A percentile compares a stretch with the other conserved stretches of the same genome.
Evolutionary conservation across 2,113 vertebrate species (phyloP).

Genomic region (Ascaphus truei): DNA sequence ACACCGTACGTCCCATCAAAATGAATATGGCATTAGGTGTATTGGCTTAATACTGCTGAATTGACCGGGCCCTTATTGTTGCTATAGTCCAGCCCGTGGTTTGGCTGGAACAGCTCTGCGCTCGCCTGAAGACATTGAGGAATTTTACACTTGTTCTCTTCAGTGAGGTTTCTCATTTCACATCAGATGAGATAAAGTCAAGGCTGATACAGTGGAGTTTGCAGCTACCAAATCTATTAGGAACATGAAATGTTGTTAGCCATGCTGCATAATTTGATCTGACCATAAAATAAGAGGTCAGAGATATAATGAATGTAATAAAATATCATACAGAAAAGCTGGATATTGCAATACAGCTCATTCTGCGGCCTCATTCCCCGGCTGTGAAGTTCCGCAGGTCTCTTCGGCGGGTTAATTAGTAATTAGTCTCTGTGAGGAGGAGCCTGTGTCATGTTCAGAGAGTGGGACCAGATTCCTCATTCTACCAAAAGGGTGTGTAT

Average conservation of each 20-base stretch:
- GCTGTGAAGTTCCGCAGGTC: not conserved
- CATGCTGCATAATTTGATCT: not conserved
- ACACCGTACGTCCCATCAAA: too few species aligned
- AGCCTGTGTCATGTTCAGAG: not conserved
- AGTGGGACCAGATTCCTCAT: not conserved
- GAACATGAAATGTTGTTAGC: slow-evolving; percentile 28
- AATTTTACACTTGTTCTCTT: slow-evolving; percentile 4
- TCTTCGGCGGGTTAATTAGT: not conserved
- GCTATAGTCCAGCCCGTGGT: too few species aligned
- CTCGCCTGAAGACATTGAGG: too few species aligned
- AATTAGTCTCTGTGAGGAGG: not conserved
- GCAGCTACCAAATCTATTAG: slow-evolving; percentile 24
- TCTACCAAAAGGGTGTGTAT: too few species aligned
- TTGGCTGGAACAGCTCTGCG: too few species aligned
- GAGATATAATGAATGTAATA: slow-evolving; percentile 24
- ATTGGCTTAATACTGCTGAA: too few species aligned
- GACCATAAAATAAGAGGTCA: slow-evolving; percentile 25
- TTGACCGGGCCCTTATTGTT: too few species aligned
- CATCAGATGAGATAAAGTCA: too few species aligned
- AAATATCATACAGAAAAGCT: too few species aligned
- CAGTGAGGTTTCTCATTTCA: not conserved
- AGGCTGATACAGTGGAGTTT: too few species aligned
- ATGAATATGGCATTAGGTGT: too few species aligned
- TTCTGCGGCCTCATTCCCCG: not conserved
- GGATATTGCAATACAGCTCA: not conserved